Conservation (phyloP, 2,113 vertebrate species). For the Boulengeromyrus knoepffleri region DNA sequence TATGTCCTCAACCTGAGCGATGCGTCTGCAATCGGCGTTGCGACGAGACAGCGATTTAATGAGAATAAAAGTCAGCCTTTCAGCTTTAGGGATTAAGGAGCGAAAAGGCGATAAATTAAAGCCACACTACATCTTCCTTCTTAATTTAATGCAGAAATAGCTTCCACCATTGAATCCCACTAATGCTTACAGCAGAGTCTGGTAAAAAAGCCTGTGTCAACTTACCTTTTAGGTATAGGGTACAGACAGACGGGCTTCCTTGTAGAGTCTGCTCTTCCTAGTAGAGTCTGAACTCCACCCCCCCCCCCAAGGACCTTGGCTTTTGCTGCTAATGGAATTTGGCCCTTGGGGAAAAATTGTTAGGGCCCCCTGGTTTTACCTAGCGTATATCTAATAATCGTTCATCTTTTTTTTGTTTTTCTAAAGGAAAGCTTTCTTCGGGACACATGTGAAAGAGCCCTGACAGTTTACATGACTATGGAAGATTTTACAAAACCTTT, state of each 20-base stretch:
- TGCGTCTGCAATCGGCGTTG: not conserved
- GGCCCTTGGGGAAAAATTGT: not conserved
- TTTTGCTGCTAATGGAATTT: not conserved
- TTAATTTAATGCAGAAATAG: not conserved
- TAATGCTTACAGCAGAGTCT: slow-evolving; percentile 3
- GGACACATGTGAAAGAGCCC: not conserved
- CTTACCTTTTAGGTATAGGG: not conserved
- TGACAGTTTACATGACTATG: not conserved
- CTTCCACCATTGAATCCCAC: not conserved
- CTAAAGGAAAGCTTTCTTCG: not conserved
- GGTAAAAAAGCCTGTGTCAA: not conserved
- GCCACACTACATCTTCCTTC: not conserved
- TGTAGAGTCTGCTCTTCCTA: not conserved
- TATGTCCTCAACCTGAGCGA: not conserved
- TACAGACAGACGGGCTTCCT: not conserved
- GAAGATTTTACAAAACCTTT: not conserved
- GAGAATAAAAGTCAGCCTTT: slow-evolving; percentile 15
- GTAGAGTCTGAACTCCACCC: not conserved
- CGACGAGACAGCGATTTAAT: not conserved
- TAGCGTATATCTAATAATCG: not conserved
- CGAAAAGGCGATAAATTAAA: not conserved
- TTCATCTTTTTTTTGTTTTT: not conserved
- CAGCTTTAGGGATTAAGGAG: slow-evolving; percentile 1
- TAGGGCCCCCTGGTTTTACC: not conserved
- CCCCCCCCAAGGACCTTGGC: not conserved